Evolutionary conservation across 2,888 invertebrate species (phyloP), one percentile per base, ranked within the genome.

Genomic region (Hirtodrosophila histrioides): DNA sequence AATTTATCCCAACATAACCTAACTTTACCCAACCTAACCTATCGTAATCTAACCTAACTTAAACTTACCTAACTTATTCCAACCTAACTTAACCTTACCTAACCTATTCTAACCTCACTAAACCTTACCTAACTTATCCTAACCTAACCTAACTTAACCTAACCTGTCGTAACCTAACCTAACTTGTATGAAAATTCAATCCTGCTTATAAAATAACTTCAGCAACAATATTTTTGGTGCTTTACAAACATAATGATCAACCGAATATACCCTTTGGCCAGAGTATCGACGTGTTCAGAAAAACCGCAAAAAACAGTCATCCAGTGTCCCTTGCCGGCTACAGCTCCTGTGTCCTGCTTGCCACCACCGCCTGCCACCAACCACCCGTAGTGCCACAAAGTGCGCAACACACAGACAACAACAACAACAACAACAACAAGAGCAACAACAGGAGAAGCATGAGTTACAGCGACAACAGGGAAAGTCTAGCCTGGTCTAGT

Each of bases 221-320:
- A 27, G 27, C 27, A 27, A 27, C 27, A 27, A 27, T 27, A 27
- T 7, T 5, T 0, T 7, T 7, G 0, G 8, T 11, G 53, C 33
- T 43, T 44, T 37, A 17, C 55, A 17, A 36, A 40, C 12, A 12
- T 12, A 35, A 44, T 40, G 45, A 10, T 17, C 6, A 8, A 29
- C 6, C 9, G 29, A 12, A 45, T 45, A 40, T 36, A 56, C 64
- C 31, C 46, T 36, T 17, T 12, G n/a, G 27, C 11, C 12, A 36
- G 49, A 4, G 53, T 29, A 50, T 50, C 35, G 68, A 53, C 24
- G 37, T 58, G 68, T 33, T 68, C 27, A 23, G 44, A 12, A 27
- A 58, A 57, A 68, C 69, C 73, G 41, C 74, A 55, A 67, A 73
- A 82, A 78, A 69, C 66, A 86, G 73, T 73, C 73, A 58, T 69